These are phyloP conservation scores for Disparrhopalites patrizii DNA, from an alignment of 2,888 invertebrate species.

Conservation along the genomic window DNA sequence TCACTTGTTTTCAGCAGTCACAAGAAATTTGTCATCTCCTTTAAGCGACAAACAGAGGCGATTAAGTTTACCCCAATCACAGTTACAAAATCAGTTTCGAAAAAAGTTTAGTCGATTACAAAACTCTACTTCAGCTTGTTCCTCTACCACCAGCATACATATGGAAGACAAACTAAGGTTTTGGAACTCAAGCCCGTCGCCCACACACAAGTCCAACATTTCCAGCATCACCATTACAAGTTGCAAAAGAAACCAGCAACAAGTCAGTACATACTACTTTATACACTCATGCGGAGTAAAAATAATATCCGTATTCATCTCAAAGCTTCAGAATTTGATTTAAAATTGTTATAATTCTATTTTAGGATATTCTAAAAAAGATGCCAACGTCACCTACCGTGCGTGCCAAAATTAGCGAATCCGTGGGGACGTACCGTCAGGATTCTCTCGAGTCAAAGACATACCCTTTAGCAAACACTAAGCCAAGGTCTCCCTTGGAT, in stretches of 20 bases:
- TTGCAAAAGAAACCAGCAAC: constrained; percentile 28
- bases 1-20: constrained; percentile 3
- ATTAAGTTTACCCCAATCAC: constrained; percentile 24
- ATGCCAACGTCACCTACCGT: not conserved
- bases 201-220: constrained; percentile 33
- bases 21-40: constrained; percentile 12
- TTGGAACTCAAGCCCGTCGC: constrained; percentile 27
- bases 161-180: constrained; percentile 25
- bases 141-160: not conserved
- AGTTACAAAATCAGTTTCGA: constrained; percentile 22
- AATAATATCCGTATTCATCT: too few species aligned
- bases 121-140: constrained; percentile 12
- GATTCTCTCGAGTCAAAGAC: not conserved
- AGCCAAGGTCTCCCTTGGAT: constrained; percentile 2
- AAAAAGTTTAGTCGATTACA: constrained; percentile 18
- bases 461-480: not conserved
- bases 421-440: not conserved
- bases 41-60: constrained; percentile 16
- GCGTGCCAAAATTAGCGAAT: not conserved
- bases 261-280: not conserved
- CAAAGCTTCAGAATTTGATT: not conserved
- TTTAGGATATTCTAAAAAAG: not conserved
- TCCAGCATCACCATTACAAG: constrained; percentile 38
- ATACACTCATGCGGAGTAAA: too few species aligned
- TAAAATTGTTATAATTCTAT: not conserved